Evolutionary conservation across 2,113 vertebrate genomes (phyloP), one percentile per base, ranked within the genome.

Genomic region (Xyrauchen texanus): DNA sequence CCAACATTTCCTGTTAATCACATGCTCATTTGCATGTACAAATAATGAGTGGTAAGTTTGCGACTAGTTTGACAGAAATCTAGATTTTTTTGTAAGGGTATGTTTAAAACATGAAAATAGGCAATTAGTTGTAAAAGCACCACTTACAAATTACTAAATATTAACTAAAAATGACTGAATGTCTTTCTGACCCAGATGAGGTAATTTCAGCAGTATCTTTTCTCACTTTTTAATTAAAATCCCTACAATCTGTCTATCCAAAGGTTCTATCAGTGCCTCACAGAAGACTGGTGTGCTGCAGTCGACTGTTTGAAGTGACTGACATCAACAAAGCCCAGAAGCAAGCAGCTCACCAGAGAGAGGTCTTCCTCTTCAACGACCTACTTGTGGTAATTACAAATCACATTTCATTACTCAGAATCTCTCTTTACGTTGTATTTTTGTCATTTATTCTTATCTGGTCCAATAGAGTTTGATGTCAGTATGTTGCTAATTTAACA

Each of bases 301-400:
- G 98, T 89, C 95, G 98, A 66, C 93, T 99, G 4, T 99, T 98
- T 0, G 98, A 99, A 85, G 96, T 99, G 86, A 96, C 95, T 0
- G 98, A 99, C 0, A 94, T 98, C 79, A 98, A 95, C 91, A 99
- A 98, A 85, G 93, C 96, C 60, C 98, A 99, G 86, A 99, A 98
- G 83, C 97, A 99, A 86, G 98, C 97, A 0, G 95, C 97, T 3
- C 98, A 99, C 85, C 98, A 99, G 91, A 92, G 98, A 86, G 98
- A 99, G 88, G 96, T 99, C 84, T 99, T 99, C 88, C 96, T 99
- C 82, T 99, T 99, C 93, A 99, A 99, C 3, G 98, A 99, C 92
- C 91, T 99, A 75, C 93, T 99, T 63, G 95, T 99, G 95, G 98
- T 99, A 88, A 93, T 92, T 82, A 8, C 47, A 16, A 21, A 11